phyloP scores from a whole-genome alignment of 1,140 invertebrate species.

The Formica selysi region DNA sequence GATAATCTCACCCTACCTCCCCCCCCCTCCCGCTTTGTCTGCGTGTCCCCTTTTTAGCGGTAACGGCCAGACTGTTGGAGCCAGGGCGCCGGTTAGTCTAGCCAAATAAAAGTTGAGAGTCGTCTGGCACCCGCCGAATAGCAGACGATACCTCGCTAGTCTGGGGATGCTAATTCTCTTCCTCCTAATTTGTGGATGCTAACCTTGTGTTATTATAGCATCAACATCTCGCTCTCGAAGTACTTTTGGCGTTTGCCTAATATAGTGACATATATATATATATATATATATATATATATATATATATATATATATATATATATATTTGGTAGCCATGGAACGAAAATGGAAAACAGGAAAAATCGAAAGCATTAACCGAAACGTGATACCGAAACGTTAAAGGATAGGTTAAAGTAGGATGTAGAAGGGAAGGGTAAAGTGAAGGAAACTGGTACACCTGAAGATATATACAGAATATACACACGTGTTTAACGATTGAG shows the following conservation, averaged over 20 bases:
- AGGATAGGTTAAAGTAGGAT: too few species aligned
- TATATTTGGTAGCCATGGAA: too few species aligned
- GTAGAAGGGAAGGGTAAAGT: too few species aligned
- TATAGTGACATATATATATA: too few species aligned
- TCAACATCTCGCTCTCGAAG: neutral
- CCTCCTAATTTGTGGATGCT: neutral
- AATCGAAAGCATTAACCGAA: too few species aligned
- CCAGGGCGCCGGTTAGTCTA: constrained; percentile 74
- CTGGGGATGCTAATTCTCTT: neutral
- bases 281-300: too few species aligned
- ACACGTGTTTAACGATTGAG: too few species aligned
- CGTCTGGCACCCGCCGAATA: constrained; percentile 46
- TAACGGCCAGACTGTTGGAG: constrained; percentile 70
- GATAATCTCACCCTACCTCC: neutral
- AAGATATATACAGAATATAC: too few species aligned
- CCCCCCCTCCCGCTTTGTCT: constrained; percentile 42
- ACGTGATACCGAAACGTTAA: too few species aligned
- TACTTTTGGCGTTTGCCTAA: neutral
- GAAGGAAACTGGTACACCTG: too few species aligned
- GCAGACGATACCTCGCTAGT: neutral
- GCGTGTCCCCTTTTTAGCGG: constrained; percentile 49
- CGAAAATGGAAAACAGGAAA: too few species aligned
- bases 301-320: too few species aligned
- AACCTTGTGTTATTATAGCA: neutral
- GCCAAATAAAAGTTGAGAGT: constrained; percentile 78